phyloP scores from a whole-genome alignment of 2,888 invertebrate genomes.

The Diploptera punctata region DNA sequence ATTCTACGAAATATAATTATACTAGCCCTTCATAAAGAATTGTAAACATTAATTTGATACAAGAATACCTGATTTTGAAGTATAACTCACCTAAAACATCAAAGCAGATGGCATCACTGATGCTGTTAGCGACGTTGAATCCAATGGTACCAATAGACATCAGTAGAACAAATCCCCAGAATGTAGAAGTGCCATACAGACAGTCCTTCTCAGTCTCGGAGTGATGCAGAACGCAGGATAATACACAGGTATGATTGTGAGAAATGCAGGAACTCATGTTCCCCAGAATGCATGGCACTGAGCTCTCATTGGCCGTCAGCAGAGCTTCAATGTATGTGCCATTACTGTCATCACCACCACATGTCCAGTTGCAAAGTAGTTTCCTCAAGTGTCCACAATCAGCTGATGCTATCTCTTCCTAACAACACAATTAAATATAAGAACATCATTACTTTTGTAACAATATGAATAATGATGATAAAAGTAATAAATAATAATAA shows the following conservation, averaged over 20 bases:
- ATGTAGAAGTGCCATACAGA: conserved; percentile 67
- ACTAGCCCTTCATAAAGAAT: too few relatives aligned
- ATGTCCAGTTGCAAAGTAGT: conserved; percentile 16
- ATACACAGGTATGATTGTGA: not conserved
- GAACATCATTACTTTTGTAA: too few relatives aligned
- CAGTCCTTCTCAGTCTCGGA: conserved; percentile 46
- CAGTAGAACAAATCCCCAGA: conserved; percentile 76
- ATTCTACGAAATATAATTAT: too few relatives aligned
- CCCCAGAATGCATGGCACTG: not conserved
- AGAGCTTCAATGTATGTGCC: not conserved
- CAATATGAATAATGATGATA: too few relatives aligned
- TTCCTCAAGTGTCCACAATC: not conserved
- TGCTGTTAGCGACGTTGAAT: conserved; percentile 84
- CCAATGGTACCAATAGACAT: conserved; percentile 79
- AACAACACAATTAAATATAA: not conserved
- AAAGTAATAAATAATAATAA: too few relatives aligned
- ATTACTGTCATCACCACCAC: not conserved
- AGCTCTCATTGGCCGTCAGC: not conserved
- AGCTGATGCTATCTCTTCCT: not conserved
- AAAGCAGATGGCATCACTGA: conserved; percentile 91
- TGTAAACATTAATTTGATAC: too few relatives aligned
- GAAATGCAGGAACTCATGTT: not conserved
- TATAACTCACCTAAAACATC: conserved; percentile 74
- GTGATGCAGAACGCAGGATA: conserved; percentile 36
- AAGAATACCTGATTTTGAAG: too few relatives aligned